Evolutionary conservation across 1,140 invertebrate species (phyloP).

Genomic region (Dendroctonus valens): DNA sequence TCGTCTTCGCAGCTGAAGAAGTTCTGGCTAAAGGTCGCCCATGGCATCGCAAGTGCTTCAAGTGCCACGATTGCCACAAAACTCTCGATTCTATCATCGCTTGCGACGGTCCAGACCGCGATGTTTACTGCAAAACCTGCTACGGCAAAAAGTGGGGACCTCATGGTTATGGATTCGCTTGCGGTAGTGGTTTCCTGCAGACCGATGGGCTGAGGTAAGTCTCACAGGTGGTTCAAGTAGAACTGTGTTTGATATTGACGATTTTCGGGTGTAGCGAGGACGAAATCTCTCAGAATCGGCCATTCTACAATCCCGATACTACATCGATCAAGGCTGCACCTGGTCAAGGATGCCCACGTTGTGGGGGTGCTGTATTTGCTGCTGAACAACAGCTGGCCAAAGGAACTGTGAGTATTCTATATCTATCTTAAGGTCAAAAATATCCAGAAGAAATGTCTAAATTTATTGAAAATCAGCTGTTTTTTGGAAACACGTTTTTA

Average conservation of each 20-base stretch:
- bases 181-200: slow-evolving; percentile 89
- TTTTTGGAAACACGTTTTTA: no score
- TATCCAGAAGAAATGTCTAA: no score
- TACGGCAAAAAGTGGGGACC: slow-evolving; percentile 93
- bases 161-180: slow-evolving; percentile 92
- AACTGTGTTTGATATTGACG: neutral
- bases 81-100: slow-evolving; percentile 91
- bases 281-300: slow-evolving; percentile 71
- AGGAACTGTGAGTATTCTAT: slow-evolving; percentile 71
- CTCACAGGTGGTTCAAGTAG: neutral
- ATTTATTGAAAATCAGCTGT: no score
- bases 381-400: slow-evolving; percentile 93
- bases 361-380: slow-evolving; percentile 89
- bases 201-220: slow-evolving; percentile 83
- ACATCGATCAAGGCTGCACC: slow-evolving; percentile 83
- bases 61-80: slow-evolving; percentile 92
- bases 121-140: slow-evolving; percentile 92
- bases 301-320: slow-evolving; percentile 80
- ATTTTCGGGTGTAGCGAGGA: slow-evolving; percentile 65
- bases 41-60: slow-evolving; percentile 98
- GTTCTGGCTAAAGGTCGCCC: slow-evolving; percentile 83
- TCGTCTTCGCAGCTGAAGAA: slow-evolving; percentile 88
- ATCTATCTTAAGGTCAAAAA: no score
- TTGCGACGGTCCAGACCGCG: slow-evolving; percentile 84
- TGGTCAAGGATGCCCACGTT: slow-evolving; percentile 87